A percentile compares a stretch with the other conserved stretches of the same genome.
These are phyloP conservation scores for Ganaspis sp. DNA, from an alignment of 1,140 invertebrate species.

Conservation along the genomic window DNA sequence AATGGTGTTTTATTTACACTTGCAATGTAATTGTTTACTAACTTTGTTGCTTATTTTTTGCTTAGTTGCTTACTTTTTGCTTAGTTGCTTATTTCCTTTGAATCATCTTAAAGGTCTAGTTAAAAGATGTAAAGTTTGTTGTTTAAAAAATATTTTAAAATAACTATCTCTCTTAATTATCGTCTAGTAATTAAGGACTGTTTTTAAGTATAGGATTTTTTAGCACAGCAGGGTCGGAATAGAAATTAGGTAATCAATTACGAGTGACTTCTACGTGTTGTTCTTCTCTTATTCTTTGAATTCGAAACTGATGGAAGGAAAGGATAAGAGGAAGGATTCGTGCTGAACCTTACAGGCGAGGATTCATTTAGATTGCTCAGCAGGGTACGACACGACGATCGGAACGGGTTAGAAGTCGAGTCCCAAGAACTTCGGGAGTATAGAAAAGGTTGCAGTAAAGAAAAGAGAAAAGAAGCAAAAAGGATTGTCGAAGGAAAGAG, in stretches of 20 bases:
- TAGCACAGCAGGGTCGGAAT: background rate
- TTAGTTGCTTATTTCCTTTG: too few species aligned
- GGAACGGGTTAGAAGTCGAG: slow-evolving; percentile 55
- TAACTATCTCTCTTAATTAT: too few species aligned
- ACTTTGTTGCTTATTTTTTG: too few species aligned
- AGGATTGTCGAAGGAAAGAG: slow-evolving; percentile 34
- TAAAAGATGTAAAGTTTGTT: too few species aligned
- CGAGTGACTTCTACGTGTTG: background rate
- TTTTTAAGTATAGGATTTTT: background rate
- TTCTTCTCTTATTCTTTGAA: slow-evolving; percentile 3
- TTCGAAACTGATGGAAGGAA: slow-evolving; percentile 37
- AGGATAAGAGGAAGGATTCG: slow-evolving; percentile 46
- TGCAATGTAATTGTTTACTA: too few species aligned
- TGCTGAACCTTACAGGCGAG: slow-evolving; percentile 30
- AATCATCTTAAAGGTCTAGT: too few species aligned
- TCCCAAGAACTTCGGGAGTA: slow-evolving; percentile 41
- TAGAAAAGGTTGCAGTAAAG: slow-evolving; percentile 35
- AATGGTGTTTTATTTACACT: too few species aligned
- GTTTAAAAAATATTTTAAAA: too few species aligned
- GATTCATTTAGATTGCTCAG: slow-evolving; percentile 55
- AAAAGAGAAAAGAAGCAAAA: slow-evolving; percentile 37
- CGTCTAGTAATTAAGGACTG: too few species aligned
- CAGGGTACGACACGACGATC: slow-evolving; percentile 61
- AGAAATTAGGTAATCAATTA: slow-evolving; percentile 26
- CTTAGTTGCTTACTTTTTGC: too few species aligned